A percentile compares a stretch with the other conserved stretches of the same genome.
Conservation (phyloP, 2,888 invertebrate species). For the Melangyna quadrimaculata region DNA sequence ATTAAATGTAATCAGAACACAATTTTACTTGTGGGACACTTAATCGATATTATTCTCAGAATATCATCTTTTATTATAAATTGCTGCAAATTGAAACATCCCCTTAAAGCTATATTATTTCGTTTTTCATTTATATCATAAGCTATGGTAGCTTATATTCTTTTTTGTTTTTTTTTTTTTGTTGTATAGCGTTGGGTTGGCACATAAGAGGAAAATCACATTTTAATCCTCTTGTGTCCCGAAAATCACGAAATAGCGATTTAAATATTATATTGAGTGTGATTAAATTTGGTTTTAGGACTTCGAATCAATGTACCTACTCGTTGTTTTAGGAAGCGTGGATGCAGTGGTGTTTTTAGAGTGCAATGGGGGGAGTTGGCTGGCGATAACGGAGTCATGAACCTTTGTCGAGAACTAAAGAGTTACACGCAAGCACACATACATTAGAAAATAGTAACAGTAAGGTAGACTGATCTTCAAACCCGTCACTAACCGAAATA, state of each 20-base stretch:
- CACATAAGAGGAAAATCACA: slow-evolving; percentile 4
- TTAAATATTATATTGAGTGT: slow-evolving; percentile 7
- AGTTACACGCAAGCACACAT: too few relatives aligned
- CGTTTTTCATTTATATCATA: slow-evolving; percentile 10
- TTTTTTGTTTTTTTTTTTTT: too few relatives aligned
- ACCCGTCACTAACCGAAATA: too few relatives aligned
- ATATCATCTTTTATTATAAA: slow-evolving; percentile 21
- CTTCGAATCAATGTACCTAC: not conserved
- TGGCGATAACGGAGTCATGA: too few relatives aligned
- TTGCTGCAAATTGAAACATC: slow-evolving; percentile 21
- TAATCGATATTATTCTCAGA: slow-evolving; percentile 7
- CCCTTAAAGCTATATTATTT: slow-evolving; percentile 20
- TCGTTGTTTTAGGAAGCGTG: not conserved
- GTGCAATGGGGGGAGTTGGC: too few relatives aligned
- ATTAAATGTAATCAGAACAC: slow-evolving; percentile 1
- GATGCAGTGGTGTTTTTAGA: not conserved
- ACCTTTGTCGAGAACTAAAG: too few relatives aligned
- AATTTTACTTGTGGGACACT: slow-evolving; percentile 2
- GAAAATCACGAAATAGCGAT: slow-evolving; percentile 32
- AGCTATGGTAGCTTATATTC: not conserved
- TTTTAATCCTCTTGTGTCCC: slow-evolving; percentile 14
- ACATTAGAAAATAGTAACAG: too few relatives aligned
- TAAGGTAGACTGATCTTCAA: too few relatives aligned
- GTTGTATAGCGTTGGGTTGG: not conserved
- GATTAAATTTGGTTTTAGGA: slow-evolving; percentile 11